Conservation (phyloP, 2,797 vertebrate species). For the Chrosomus eos region DNA sequence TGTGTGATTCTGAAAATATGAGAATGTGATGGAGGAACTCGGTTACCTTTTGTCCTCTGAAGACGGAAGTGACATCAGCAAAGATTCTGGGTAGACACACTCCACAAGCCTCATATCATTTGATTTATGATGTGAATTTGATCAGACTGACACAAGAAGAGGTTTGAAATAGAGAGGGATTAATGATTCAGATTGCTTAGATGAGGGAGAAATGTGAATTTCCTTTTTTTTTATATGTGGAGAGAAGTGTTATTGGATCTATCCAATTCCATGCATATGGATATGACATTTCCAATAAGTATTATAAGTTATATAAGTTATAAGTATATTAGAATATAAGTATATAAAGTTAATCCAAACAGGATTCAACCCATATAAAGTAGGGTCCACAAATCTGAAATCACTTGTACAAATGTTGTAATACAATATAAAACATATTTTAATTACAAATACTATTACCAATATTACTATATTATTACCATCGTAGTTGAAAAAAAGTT, state of each 20-base stretch:
- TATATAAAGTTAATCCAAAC: no score
- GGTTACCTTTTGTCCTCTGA: conserved; percentile 24
- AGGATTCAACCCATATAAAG: no score
- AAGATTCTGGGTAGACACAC: neutral
- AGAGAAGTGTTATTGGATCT: neutral
- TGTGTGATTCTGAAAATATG: conserved; percentile 23
- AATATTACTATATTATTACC: no score
- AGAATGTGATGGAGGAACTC: neutral
- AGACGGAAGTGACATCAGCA: neutral
- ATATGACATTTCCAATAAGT: no score
- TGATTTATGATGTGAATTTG: neutral
- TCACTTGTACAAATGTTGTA: no score
- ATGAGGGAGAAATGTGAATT: neutral
- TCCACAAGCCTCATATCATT: neutral
- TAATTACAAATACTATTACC: no score
- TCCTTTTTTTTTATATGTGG: neutral
- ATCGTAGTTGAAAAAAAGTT: no score
- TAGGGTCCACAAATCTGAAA: no score
- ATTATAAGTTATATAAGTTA: no score
- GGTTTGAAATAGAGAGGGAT: neutral
- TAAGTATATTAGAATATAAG: no score
- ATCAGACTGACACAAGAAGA: neutral
- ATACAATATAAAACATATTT: no score
- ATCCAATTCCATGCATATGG: neutral
- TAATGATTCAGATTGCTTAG: neutral